Conservation (phyloP, 2,113 vertebrate genomes). For the Paralichthys olivaceus region DNA sequence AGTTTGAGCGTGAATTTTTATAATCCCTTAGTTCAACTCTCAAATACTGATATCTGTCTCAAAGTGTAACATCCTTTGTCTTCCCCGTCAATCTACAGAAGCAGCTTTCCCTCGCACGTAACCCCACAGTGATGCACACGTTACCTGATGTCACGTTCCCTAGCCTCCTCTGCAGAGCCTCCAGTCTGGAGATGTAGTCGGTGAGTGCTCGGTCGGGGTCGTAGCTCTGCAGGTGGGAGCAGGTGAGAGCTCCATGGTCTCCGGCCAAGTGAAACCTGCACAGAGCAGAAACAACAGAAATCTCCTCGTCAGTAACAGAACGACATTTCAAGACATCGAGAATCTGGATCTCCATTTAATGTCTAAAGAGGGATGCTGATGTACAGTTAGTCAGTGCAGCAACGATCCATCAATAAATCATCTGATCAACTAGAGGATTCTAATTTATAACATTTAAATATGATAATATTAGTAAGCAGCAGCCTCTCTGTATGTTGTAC, state of each 20-base stretch:
- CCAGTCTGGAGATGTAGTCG: constrained; percentile 94
- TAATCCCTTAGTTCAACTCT: no score
- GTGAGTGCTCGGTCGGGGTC: constrained; percentile 95
- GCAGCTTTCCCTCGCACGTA: neutral
- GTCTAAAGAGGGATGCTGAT: no score
- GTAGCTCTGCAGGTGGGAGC: constrained; percentile 94
- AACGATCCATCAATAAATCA: no score
- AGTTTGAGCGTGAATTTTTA: no score
- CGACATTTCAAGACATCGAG: no score
- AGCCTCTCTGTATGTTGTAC: constrained; percentile 49
- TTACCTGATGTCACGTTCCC: constrained; percentile 93
- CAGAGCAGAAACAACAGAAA: neutral
- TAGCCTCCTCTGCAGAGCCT: constrained; percentile 93
- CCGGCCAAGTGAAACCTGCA: constrained; percentile 83
- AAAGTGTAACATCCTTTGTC: no score
- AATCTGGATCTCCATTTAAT: no score
- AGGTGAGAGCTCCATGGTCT: constrained; percentile 83
- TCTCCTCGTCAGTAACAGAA: neutral
- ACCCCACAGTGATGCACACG: neutral
- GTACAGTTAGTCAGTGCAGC: no score
- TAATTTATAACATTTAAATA: no score
- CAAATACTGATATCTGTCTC: no score
- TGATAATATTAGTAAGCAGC: neutral
- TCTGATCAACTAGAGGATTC: no score
- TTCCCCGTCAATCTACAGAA: neutral